Evolutionary conservation across 2,888 invertebrate genomes (phyloP).

Genomic region (Hirtodrosophila confusa): DNA sequence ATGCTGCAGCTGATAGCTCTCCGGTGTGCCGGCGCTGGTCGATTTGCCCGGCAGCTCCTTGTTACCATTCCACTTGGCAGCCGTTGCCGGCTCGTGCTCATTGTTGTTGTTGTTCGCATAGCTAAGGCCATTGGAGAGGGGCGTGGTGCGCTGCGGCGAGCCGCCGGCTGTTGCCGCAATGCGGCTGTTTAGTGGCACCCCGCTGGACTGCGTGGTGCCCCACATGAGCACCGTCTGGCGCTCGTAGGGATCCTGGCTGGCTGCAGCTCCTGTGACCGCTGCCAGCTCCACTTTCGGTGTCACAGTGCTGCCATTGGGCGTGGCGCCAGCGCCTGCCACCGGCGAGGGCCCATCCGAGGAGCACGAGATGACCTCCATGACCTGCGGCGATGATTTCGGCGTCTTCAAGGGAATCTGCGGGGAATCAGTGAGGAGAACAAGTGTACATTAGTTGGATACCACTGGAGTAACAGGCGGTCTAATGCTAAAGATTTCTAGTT

Average conservation of each 20-base stretch:
- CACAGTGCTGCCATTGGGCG: slow-evolving; percentile 64
- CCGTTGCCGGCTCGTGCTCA: slow-evolving; percentile 59
- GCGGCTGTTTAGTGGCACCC: slow-evolving; percentile 83
- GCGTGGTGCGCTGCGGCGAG: slow-evolving; percentile 82
- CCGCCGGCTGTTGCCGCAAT: slow-evolving; percentile 71
- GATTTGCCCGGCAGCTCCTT: slow-evolving; percentile 68
- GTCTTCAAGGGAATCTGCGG: slow-evolving; percentile 83
- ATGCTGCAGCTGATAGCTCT: slow-evolving; percentile 79
- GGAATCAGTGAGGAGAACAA: slow-evolving; percentile 9
- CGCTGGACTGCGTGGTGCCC: slow-evolving; percentile 87
- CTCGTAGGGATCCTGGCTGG: slow-evolving; percentile 83
- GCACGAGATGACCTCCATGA: slow-evolving; percentile 84
- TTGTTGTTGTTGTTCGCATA: slow-evolving; percentile 68
- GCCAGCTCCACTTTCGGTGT: slow-evolving; percentile 83
- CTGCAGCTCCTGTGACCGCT: slow-evolving; percentile 28
- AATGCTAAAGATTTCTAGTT: no score
- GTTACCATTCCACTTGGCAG: slow-evolving; percentile 80
- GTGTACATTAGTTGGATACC: no score
- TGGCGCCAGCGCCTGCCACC: slow-evolving; percentile 65
- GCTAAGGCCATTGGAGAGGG: slow-evolving; percentile 82
- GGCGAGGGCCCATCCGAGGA: slow-evolving; percentile 84
- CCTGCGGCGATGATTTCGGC: slow-evolving; percentile 84
- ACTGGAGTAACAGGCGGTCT: no score
- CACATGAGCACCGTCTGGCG: slow-evolving; percentile 97
- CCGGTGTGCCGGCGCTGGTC: slow-evolving; percentile 70